Conservation (phyloP, 2,113 vertebrate genomes). For the Leucosticte australis region DNA sequence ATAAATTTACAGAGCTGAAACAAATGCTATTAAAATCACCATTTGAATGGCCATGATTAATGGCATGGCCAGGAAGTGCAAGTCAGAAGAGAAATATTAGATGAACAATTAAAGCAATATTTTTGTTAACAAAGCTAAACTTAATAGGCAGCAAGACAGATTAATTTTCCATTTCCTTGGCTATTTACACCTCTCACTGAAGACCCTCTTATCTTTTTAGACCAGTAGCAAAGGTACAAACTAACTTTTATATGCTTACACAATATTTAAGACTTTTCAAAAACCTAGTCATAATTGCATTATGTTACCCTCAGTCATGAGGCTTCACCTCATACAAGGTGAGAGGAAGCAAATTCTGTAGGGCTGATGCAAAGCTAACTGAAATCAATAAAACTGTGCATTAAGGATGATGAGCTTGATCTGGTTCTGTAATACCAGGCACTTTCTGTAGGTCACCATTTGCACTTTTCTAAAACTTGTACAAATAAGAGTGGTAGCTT, state of each 20-base stretch:
- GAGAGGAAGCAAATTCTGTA: background rate
- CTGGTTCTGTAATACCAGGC: background rate
- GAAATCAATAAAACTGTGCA: background rate
- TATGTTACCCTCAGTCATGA: background rate
- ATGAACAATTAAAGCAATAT: background rate
- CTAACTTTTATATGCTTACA: background rate
- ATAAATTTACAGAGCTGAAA: constrained; percentile 1
- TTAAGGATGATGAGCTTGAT: background rate
- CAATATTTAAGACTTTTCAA: background rate
- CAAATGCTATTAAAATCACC: background rate
- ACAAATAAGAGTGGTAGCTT: background rate
- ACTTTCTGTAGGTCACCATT: background rate
- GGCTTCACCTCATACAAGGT: background rate
- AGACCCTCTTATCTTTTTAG: background rate
- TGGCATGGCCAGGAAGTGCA: background rate
- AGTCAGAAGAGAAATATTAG: background rate
- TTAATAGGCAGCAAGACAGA: background rate
- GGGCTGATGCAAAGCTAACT: background rate
- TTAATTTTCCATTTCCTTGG: background rate
- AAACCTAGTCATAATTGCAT: background rate
- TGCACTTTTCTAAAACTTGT: background rate
- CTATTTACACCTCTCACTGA: background rate
- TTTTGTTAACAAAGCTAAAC: background rate
- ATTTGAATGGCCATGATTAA: background rate
- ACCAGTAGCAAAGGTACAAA: background rate